A percentile compares a stretch with the other conserved stretches of the same genome.
These are phyloP conservation scores for Carduelis carduelis DNA, from an alignment of 2,797 vertebrate genomes.

Conservation along the genomic window DNA sequence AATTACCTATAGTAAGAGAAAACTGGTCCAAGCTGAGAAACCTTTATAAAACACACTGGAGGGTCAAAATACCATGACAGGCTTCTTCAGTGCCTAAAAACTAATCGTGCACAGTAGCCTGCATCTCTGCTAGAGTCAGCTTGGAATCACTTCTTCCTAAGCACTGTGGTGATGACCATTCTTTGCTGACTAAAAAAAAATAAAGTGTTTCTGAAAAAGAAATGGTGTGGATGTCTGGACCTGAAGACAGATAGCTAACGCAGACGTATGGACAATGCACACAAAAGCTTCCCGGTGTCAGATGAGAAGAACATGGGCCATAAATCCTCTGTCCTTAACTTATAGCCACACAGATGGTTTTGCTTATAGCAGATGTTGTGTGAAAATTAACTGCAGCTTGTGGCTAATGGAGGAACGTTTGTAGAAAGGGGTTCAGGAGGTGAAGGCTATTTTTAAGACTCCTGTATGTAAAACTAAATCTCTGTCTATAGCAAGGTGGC, in stretches of 20 bases:
- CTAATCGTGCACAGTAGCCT: conserved; percentile 13
- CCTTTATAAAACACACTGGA: background rate
- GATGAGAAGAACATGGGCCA: conserved; percentile 15
- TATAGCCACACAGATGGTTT: conserved; percentile 73
- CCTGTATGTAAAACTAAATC: background rate
- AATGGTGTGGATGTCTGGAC: background rate
- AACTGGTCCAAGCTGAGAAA: background rate
- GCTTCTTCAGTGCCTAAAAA: background rate
- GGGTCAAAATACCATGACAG: background rate
- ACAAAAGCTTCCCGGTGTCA: conserved; percentile 11
- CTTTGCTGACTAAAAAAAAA: background rate
- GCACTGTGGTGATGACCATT: background rate
- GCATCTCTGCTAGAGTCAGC: background rate
- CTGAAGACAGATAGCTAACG: background rate
- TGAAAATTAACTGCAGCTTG: conserved; percentile 80
- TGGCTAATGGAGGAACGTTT: conserved; percentile 28
- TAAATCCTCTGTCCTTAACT: conserved; percentile 53
- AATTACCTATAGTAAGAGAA: conserved; percentile 13
- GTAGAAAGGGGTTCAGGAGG: conserved; percentile 3
- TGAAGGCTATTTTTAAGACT: conserved; percentile 45
- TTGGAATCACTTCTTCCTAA: background rate
- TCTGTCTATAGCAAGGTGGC: background rate
- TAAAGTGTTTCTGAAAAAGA: conserved; percentile 5
- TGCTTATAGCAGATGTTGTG: conserved; percentile 73
- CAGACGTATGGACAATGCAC: background rate